phyloP scores from a whole-genome alignment of 2,888 invertebrate species.

The Caenorhabditis japonica region DNA sequence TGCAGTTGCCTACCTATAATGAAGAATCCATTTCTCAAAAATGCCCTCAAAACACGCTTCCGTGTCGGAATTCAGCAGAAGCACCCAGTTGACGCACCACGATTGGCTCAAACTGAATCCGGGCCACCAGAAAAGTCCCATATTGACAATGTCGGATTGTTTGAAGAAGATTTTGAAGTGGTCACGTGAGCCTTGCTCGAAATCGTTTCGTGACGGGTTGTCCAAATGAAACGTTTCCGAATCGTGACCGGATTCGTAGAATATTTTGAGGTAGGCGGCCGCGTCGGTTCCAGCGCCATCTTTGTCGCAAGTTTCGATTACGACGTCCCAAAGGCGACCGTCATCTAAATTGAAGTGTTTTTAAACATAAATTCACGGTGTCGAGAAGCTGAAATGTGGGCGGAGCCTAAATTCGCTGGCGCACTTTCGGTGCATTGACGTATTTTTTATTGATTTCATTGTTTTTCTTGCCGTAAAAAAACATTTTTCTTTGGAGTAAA shows the following conservation, averaged over 20 bases:
- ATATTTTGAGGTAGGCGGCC: constrained; percentile 65
- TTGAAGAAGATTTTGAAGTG: constrained; percentile 67
- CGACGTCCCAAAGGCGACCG: constrained; percentile 68
- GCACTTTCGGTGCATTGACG: no score
- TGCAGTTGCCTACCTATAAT: constrained; percentile 67
- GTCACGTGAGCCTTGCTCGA: constrained; percentile 65
- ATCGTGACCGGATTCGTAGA: constrained; percentile 65
- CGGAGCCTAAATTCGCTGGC: no score
- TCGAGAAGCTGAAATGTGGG: no score
- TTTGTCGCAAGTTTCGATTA: constrained; percentile 67
- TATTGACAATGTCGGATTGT: constrained; percentile 66
- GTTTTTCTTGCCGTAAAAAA: no score
- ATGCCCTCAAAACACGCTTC: constrained; percentile 67
- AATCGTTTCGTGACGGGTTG: constrained; percentile 65
- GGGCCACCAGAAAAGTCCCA: constrained; percentile 72
- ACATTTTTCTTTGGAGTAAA: no score
- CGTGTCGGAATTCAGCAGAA: constrained; percentile 57
- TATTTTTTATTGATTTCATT: no score
- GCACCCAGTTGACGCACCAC: constrained; percentile 69
- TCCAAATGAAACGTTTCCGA: constrained; percentile 65
- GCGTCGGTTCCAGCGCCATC: constrained; percentile 70
- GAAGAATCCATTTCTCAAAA: constrained; percentile 68
- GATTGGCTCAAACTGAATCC: constrained; percentile 63
- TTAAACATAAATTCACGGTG: no score
- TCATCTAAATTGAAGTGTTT: constrained; percentile 34